These are phyloP conservation scores for Penelope pileata DNA, from an alignment of 2,113 vertebrate species.

Conservation along the genomic window DNA sequence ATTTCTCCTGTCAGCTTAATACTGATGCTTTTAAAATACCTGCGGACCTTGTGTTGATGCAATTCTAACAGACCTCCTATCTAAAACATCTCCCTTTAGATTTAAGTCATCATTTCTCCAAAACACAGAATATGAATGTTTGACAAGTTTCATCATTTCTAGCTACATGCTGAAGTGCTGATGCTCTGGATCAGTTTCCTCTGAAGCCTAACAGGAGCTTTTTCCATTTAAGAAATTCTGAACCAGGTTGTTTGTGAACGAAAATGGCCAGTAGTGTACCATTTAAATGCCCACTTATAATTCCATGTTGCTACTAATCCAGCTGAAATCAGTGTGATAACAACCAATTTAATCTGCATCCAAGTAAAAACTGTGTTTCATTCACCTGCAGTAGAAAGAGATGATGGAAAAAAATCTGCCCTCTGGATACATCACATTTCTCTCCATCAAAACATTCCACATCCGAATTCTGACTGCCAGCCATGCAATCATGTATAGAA, in stretches of 20 bases:
- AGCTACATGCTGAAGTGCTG: not conserved
- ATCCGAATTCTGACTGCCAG: not conserved
- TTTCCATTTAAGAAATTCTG: not conserved
- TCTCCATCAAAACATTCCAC: not conserved
- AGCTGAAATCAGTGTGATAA: not conserved
- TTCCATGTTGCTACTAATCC: not conserved
- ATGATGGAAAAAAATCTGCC: not conserved
- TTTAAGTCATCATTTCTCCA: not conserved
- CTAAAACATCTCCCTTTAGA: not conserved
- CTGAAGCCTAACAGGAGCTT: not conserved
- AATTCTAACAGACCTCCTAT: not conserved
- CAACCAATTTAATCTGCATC: slow-evolving; percentile 21
- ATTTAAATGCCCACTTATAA: slow-evolving; percentile 21
- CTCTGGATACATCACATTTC: not conserved
- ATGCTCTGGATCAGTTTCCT: not conserved
- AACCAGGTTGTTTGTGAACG: slow-evolving; percentile 8
- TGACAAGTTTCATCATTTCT: not conserved
- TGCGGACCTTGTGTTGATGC: not conserved
- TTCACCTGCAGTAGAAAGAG: not conserved
- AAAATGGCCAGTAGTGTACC: not conserved
- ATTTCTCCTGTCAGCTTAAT: not conserved
- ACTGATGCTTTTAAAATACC: not conserved
- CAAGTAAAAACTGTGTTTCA: not conserved
- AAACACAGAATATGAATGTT: not conserved
- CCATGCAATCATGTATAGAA: not conserved